Evolutionary conservation across 1,140 invertebrate genomes (phyloP).

Genomic region (Drosophila persimilis): DNA sequence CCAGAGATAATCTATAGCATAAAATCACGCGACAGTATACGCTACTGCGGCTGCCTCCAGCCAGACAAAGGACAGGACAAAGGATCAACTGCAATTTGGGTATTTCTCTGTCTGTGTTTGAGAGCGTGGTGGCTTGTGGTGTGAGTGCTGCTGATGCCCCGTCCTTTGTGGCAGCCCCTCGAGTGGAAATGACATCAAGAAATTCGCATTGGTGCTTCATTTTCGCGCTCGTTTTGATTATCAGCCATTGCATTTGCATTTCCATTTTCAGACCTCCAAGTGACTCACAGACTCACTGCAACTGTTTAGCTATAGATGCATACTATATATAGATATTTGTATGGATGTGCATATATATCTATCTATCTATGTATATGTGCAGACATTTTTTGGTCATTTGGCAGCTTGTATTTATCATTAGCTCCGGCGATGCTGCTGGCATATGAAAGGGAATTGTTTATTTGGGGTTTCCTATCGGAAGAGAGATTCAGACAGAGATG

Average conservation of each 20-base stretch:
- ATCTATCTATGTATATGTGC: constrained; percentile 4
- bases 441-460: constrained; percentile 56
- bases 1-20: constrained; percentile 70
- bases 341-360: no score
- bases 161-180: constrained; percentile 34
- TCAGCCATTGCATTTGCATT: constrained; percentile 65
- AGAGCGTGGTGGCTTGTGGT: background rate
- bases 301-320: constrained; percentile 6
- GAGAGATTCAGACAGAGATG: no score
- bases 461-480: constrained; percentile 23
- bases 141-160: constrained; percentile 2
- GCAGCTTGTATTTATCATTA: constrained; percentile 75
- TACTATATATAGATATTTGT: no score
- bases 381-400: constrained; percentile 45
- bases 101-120: constrained; percentile 11
- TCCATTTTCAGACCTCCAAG: background rate
- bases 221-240: constrained; percentile 76
- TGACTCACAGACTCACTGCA: constrained; percentile 60
- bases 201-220: constrained; percentile 53
- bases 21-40: constrained; percentile 76
- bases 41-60: constrained; percentile 23
- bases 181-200: constrained; percentile 68
- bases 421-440: constrained; percentile 34
- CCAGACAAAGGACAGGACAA: constrained; percentile 66
- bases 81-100: constrained; percentile 44